Evolutionary conservation across 2,888 invertebrate species (phyloP).

Genomic region (Diarsia rubi): DNA sequence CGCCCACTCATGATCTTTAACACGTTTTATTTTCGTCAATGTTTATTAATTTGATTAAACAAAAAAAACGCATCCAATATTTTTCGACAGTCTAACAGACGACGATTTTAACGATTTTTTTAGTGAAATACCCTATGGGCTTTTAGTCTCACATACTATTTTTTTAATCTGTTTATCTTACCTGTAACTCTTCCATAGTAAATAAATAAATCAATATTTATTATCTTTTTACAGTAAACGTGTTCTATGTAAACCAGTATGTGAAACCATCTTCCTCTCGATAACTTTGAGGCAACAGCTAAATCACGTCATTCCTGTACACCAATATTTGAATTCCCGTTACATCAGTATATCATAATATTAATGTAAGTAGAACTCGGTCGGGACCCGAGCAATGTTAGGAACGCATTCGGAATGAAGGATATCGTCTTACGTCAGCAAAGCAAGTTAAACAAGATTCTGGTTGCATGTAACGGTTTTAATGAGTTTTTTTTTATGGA

Average conservation of each 20-base stretch:
- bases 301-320: slow-evolving; percentile 1
- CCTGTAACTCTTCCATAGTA: no score
- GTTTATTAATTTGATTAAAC: no score
- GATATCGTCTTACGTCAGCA: slow-evolving; percentile 25
- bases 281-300: slow-evolving; percentile 11
- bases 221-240: neutral
- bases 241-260: neutral
- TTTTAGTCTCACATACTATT: no score
- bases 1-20: no score
- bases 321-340: slow-evolving; percentile 13
- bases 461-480: slow-evolving; percentile 20
- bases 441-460: slow-evolving; percentile 10
- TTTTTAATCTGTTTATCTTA: no score
- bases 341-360: slow-evolving; percentile 11
- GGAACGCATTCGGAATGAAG: slow-evolving; percentile 18
- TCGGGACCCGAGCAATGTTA: slow-evolving; percentile 16
- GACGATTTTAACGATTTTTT: no score
- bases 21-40: no score
- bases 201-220: no score
- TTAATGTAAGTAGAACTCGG: slow-evolving; percentile 33
- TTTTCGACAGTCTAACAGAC: no score
- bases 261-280: neutral
- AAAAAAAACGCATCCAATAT: no score
- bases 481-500: slow-evolving; percentile 11
- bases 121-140: no score